Evolutionary conservation across 2,888 invertebrate genomes (phyloP), one percentile per base, ranked within the genome.

Genomic region (Nemotelus nigrinus): DNA sequence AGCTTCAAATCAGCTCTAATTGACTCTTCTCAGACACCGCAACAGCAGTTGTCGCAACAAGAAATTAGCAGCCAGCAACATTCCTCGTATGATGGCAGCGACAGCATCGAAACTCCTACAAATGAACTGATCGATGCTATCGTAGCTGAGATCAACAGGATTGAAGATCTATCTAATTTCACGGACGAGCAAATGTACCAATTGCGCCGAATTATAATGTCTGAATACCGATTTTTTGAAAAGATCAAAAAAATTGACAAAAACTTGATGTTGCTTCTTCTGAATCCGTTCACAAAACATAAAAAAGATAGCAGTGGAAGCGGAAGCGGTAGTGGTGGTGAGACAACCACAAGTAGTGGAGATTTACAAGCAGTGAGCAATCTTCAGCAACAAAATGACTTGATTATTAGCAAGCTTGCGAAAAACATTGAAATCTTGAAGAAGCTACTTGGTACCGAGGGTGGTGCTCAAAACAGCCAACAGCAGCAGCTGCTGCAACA

Each of bases 391-490:
- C 60, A 82, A 78, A 83, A 83, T 63, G 80, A 85, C 50, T 71
- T 82, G 2, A 83, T 86, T 2, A 83, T 86, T 79, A 81, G 81
- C 3, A 87, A 87, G 71, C 82, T 87, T 10, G 83, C 83, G 25
- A 85, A 85, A 71, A 87, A 87, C 80, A 85, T 87, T 48, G 83
- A 84, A 58, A 85, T 85, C 0, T 76, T 87, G 2, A 87, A 87
- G 47, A 86, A 86, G 78, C 80, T 87, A 1, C 83, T 87, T 0
- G 85, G 86, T 6, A 80, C 79, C 43, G 81, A 81, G 45, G 25
- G 67, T 39, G 58, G 25, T 25, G 64, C 48, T 39, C 77, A 67
- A 50, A 76, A 43, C n/a, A 60, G 6, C 39, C 47, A 57, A 50
- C 53, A 41, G 25, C 25, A n/a, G 2, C n/a, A 41, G 25, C 1